Conservation (phyloP, 1,140 invertebrate genomes). For the Thalassaphorura encarpata region DNA sequence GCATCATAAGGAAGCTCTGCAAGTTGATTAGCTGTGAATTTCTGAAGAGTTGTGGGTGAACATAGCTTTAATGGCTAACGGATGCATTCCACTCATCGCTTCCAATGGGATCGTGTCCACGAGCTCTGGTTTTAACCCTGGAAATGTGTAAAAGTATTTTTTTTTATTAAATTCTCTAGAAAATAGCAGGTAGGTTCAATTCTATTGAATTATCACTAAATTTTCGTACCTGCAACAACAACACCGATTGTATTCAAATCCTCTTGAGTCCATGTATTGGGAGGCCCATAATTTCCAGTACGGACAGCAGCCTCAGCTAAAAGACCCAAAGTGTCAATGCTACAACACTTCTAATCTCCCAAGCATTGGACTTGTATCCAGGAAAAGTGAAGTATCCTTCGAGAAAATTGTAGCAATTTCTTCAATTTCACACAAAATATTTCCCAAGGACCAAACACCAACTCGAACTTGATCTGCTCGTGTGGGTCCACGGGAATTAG, state of each 20-base stretch:
- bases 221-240: conserved; percentile 24
- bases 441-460: conserved; percentile 20
- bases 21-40: conserved; percentile 16
- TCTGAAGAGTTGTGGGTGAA: background rate
- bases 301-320: conserved; percentile 22
- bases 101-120: conserved; percentile 18
- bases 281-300: conserved; percentile 24
- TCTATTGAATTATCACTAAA: background rate
- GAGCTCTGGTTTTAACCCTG: conserved; percentile 17
- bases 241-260: conserved; percentile 28
- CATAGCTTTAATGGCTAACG: conserved; percentile 6
- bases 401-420: conserved; percentile 26
- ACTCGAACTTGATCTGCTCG: conserved; percentile 17
- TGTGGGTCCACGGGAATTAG: conserved; percentile 11
- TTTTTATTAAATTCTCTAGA: background rate
- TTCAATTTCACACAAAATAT: conserved; percentile 25
- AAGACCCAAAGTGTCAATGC: conserved; percentile 8
- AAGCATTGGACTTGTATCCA: conserved; percentile 23
- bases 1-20: conserved; percentile 12
- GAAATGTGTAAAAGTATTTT: background rate
- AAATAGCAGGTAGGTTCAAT: too few species aligned
- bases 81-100: too few species aligned
- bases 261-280: conserved; percentile 23
- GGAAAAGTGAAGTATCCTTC: conserved; percentile 18
- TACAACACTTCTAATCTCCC: conserved; percentile 20